phyloP scores from a whole-genome alignment of 2,113 vertebrate species.

The Jacana jacana region DNA sequence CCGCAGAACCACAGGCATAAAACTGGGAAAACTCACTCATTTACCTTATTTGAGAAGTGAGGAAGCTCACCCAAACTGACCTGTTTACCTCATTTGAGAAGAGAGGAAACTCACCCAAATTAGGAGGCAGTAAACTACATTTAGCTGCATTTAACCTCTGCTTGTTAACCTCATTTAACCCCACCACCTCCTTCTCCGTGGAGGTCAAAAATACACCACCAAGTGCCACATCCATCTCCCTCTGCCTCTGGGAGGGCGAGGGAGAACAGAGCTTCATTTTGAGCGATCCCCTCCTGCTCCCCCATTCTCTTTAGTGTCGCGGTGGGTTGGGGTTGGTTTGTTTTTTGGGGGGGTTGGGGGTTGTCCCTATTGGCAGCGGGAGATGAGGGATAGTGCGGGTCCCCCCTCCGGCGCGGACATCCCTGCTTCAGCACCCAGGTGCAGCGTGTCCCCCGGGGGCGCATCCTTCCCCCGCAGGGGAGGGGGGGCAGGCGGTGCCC shows the following conservation, averaged over 20 bases:
- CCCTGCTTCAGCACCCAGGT: not conserved
- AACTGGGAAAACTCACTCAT: not conserved
- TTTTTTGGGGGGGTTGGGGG: not conserved
- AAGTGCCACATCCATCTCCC: not conserved
- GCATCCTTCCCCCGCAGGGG: not conserved
- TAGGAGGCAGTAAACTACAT: not conserved
- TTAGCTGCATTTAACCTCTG: not conserved
- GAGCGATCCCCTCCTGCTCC: too few species aligned
- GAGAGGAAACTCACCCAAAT: slow-evolving; percentile 19
- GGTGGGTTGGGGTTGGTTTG: not conserved
- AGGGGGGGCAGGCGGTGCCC: too few species aligned
- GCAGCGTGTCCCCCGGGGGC: not conserved
- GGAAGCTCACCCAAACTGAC: not conserved
- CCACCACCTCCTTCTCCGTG: not conserved
- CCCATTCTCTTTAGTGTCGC: too few species aligned
- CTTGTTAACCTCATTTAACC: not conserved
- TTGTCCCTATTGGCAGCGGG: not conserved
- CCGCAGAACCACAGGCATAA: not conserved
- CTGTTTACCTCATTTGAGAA: slow-evolving; percentile 7
- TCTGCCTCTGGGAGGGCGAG: not conserved
- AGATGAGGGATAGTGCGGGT: not conserved
- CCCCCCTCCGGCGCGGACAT: not conserved
- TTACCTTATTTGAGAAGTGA: not conserved
- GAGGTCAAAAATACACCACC: not conserved
- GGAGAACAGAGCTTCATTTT: not conserved